Evolutionary conservation across 2,113 vertebrate species (phyloP).

Genomic region (Todiramphus saurophagus): DNA sequence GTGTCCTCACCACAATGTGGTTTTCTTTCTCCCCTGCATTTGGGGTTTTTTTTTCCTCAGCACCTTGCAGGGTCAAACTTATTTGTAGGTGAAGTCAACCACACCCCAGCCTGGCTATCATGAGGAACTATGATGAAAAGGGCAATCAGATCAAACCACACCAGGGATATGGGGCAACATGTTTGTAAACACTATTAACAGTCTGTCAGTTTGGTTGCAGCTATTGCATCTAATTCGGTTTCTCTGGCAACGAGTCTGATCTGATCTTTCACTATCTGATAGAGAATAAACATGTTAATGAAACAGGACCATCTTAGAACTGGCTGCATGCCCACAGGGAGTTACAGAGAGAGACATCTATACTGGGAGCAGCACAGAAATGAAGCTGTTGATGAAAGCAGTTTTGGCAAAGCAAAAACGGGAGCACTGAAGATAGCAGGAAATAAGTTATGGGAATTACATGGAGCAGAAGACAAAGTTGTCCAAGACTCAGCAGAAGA

Average conservation of each 20-base stretch:
- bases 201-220: neutral
- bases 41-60: neutral
- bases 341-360: neutral
- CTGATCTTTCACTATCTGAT: neutral
- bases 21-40: neutral
- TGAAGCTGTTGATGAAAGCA: neutral
- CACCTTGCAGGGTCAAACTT: neutral
- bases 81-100: neutral
- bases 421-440: neutral
- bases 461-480: neutral
- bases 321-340: neutral
- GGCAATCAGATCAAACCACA: neutral
- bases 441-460: neutral
- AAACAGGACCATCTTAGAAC: neutral
- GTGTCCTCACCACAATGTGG: neutral
- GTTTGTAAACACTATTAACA: neutral
- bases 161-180: neutral
- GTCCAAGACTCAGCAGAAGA: neutral
- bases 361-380: neutral
- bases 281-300: neutral
- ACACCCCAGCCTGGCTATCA: neutral
- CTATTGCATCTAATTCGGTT: neutral
- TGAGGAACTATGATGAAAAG: neutral
- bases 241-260: neutral
- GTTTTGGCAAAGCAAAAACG: neutral